Evolutionary conservation across 2,888 invertebrate species (phyloP), one percentile per base, ranked within the genome.

Genomic region (Eristalis pertinax): DNA sequence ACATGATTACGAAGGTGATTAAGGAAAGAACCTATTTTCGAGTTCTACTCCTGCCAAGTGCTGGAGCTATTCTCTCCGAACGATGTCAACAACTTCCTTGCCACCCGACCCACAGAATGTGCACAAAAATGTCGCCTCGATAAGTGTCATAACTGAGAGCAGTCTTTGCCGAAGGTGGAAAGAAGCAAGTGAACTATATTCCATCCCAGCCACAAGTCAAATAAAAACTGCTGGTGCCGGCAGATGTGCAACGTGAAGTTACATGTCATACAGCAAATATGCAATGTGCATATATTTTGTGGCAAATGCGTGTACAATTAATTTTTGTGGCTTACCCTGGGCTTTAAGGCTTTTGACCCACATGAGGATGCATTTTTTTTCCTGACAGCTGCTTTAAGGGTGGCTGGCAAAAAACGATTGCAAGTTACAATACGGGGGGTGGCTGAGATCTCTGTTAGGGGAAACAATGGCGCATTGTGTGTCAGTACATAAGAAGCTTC

Each of bases 391-490:
- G 19, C 29, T 68, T 68, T 63, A 13, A 35, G 22, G 22, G 67
- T 73, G 62, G 38, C 43, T 74, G 62, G 60, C 41, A 69, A 35
- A 58, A 69, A 74, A 60, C 69, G 29, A 38, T 43, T 83, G 83
- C 67, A 78, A 65, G 56, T 64, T 65, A 65, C 43, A 72, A 65
- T 74, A 32, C 32, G 8, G 1, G 32, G 10, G 32, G 26, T 82
- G 50, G 77, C 68, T 58, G 24, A 63, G 65, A 29, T 26, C 35
- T 41, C 73, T 7, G 29, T 72, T 35, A 35, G n/a, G 63, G n/a
- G 67, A 69, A 86, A 83, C 86, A 86, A 86, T 43, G 67, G 32
- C 4, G 62, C 65, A 70, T 86, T 86, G 86, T 78, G 58, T 76
- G 19, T 43, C 60, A 4, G 64, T 73, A 32, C 19, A 5, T 13